Evolutionary conservation across 2,113 vertebrate genomes (phyloP).

Genomic region (Oryzias woworae): DNA sequence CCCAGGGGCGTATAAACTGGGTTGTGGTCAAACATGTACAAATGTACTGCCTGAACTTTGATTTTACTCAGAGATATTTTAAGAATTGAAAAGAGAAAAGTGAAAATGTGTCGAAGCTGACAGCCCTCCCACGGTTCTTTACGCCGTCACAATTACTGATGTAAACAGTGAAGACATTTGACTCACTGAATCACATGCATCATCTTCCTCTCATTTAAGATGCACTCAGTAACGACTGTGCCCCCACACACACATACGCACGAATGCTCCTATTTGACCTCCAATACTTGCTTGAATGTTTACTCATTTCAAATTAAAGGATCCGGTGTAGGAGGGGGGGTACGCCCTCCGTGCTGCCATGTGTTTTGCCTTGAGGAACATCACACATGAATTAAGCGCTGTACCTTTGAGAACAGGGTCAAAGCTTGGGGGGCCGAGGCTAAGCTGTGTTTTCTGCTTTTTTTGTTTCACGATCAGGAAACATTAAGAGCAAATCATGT

Average conservation of each 20-base stretch:
- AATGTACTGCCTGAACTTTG: too few species aligned
- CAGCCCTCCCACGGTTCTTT: constrained; percentile 2
- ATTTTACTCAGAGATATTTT: too few species aligned
- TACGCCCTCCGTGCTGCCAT: constrained; percentile 14
- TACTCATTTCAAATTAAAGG: constrained; percentile 10
- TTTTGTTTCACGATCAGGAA: too few species aligned
- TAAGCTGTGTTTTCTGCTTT: too few species aligned
- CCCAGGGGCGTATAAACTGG: too few species aligned
- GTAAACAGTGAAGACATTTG: background rate
- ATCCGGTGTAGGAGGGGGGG: constrained; percentile 13
- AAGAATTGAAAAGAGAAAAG: background rate
- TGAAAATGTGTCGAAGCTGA: background rate
- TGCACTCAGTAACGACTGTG: background rate
- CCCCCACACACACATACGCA: too few species aligned
- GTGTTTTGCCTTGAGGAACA: constrained; percentile 42
- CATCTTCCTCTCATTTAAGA: background rate
- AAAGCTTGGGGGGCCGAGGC: background rate
- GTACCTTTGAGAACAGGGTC: constrained; percentile 14
- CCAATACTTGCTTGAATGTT: constrained; percentile 6
- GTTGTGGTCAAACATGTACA: too few species aligned
- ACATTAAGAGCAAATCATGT: too few species aligned
- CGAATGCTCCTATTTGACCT: background rate
- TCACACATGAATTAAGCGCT: constrained; percentile 45
- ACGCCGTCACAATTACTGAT: background rate
- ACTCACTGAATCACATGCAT: background rate